Conservation (phyloP, 1,140 invertebrate species). For the Ceratina australensis region DNA sequence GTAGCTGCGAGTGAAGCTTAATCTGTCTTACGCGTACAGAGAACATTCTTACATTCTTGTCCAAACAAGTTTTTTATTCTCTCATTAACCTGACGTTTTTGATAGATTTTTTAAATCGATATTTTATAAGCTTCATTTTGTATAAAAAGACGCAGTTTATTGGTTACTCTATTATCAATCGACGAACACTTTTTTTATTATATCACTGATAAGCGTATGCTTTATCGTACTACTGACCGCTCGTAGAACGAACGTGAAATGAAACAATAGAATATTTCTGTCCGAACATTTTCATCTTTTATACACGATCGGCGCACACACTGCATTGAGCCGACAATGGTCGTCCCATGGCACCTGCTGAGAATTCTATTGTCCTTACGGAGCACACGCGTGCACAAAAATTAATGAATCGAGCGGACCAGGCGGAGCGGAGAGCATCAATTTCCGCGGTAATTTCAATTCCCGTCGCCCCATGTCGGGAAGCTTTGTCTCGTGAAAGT, state of each 20-base stretch:
- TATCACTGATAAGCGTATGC: too few species aligned
- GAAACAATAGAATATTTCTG: neutral
- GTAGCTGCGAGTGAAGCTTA: too few species aligned
- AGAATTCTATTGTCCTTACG: neutral
- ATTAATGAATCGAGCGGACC: constrained; percentile 16
- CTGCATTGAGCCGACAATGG: constrained; percentile 1
- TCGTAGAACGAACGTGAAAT: neutral
- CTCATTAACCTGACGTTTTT: too few species aligned
- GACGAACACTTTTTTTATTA: too few species aligned
- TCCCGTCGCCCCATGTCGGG: constrained; percentile 10
- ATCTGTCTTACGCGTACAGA: too few species aligned
- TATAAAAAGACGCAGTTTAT: too few species aligned
- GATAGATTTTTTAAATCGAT: too few species aligned
- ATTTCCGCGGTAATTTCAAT: constrained; percentile 27
- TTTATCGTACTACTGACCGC: neutral
- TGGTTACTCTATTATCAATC: too few species aligned
- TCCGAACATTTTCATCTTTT: neutral
- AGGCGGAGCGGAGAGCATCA: neutral
- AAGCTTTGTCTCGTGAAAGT: constrained; percentile 14
- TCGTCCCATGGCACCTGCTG: neutral
- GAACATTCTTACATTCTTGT: too few species aligned
- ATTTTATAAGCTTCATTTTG: too few species aligned
- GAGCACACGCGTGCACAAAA: neutral
- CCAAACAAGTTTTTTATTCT: too few species aligned
- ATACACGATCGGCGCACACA: neutral